Percentiles rank a stretch among this genome's conserved stretches.
Evolutionary conservation across 2,888 invertebrate species (phyloP).

Genomic region (Dryococelus australis): DNA sequence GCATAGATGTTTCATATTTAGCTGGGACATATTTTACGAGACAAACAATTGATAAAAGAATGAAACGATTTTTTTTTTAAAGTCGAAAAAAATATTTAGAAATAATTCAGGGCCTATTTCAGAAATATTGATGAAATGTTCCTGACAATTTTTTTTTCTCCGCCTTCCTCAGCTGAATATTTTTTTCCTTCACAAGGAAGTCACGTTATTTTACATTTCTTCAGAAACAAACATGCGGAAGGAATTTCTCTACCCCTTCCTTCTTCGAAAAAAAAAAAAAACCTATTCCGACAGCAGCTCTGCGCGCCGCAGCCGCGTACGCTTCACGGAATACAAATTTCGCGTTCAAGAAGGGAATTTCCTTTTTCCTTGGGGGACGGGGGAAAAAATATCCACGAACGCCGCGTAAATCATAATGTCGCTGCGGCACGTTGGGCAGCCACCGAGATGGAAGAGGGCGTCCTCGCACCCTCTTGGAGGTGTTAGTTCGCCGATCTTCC

Average conservation of each 20-base stretch:
- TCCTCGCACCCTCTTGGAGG: not conserved
- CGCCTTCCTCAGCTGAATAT: not conserved
- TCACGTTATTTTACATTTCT: constrained; percentile 1
- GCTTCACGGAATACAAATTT: not conserved
- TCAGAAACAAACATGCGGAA: not conserved
- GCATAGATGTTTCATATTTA: too few species aligned
- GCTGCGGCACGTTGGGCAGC: not conserved
- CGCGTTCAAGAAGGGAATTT: not conserved
- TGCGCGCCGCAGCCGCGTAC: not conserved
- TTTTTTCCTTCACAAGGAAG: not conserved
- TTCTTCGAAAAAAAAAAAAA: not conserved
- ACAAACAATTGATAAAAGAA: too few species aligned
- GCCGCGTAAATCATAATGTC: not conserved
- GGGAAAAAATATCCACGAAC: not conserved
- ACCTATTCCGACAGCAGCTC: not conserved
- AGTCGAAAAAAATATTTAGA: too few species aligned
- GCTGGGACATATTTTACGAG: too few species aligned
- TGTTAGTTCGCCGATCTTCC: not conserved
- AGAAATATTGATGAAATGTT: too few species aligned
- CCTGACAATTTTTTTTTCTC: too few species aligned
- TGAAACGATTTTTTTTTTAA: too few species aligned
- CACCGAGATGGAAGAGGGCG: not conserved
- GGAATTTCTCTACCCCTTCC: not conserved
- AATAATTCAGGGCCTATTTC: too few species aligned
- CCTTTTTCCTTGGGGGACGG: too few species aligned